A percentile compares a stretch with the other conserved stretches of the same genome.
phyloP scores from a whole-genome alignment of 2,888 invertebrate species.

The Penaeus monodon region DNA sequence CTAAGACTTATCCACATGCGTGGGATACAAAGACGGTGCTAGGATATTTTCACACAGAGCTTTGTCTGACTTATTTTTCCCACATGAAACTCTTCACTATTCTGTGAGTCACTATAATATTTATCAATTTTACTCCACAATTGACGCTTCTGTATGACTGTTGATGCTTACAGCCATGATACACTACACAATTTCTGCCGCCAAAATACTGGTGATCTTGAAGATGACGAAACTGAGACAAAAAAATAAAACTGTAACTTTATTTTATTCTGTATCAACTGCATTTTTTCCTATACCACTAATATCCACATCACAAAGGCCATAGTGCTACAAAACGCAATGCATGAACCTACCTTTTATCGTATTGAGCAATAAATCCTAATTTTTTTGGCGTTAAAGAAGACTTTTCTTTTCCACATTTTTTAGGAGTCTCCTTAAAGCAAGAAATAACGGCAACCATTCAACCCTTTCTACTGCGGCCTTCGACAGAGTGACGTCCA shows the following conservation, averaged over 20 bases:
- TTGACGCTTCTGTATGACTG: not conserved
- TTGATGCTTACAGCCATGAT: slow-evolving; percentile 28
- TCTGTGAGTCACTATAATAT: no score
- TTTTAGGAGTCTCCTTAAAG: not conserved
- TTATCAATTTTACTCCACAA: no score
- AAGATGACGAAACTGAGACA: slow-evolving; percentile 29
- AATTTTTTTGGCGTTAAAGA: slow-evolving; percentile 14
- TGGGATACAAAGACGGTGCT: no score
- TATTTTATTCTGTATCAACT: slow-evolving; percentile 6
- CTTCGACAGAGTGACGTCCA: no score
- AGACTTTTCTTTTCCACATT: slow-evolving; percentile 35
- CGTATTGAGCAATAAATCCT: slow-evolving; percentile 8
- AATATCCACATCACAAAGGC: slow-evolving; percentile 40
- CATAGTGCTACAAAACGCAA: slow-evolving; percentile 28
- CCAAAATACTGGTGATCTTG: slow-evolving; percentile 12
- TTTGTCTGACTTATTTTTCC: no score
- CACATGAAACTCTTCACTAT: no score
- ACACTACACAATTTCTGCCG: slow-evolving; percentile 33
- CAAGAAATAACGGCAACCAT: no score
- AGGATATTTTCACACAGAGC: no score
- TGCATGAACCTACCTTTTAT: slow-evolving; percentile 13
- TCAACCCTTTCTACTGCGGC: no score
- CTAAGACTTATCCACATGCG: no score
- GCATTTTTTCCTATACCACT: slow-evolving; percentile 17
- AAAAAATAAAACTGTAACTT: not conserved